Conservation (phyloP, 1,140 invertebrate species). For the Orius insidiosus region DNA sequence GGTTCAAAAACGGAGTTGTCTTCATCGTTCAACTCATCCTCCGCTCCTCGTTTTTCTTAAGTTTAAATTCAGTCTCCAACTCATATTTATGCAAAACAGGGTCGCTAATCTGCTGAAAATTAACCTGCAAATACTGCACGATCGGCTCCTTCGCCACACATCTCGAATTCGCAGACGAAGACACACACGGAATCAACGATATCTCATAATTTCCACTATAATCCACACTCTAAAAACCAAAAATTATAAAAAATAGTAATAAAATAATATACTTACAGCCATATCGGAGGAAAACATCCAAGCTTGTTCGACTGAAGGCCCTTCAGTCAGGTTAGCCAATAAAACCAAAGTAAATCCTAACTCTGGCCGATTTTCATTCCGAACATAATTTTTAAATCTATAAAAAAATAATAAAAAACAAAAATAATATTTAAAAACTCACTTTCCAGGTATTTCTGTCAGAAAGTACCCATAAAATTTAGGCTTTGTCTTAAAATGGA, state of each 20-base stretch:
- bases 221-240: background rate
- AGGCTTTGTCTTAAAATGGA: slow-evolving; percentile 8
- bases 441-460: slow-evolving; percentile 2
- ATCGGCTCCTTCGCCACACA: background rate
- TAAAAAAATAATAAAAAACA: too few relatives aligned
- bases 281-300: slow-evolving; percentile 3
- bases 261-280: background rate
- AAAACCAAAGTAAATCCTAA: background rate
- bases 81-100: background rate
- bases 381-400: too few relatives aligned
- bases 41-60: background rate
- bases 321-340: slow-evolving; percentile 1
- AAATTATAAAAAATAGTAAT: background rate
- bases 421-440: background rate
- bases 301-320: background rate
- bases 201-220: slow-evolving; percentile 2
- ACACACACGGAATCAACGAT: background rate
- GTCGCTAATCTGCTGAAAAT: background rate
- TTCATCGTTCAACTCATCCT: background rate
- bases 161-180: background rate
- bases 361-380: background rate
- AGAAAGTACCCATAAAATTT: slow-evolving; percentile 10
- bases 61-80: background rate
- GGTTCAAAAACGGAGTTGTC: slow-evolving; percentile 1
- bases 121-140: background rate